Evolutionary conservation across 2,113 vertebrate genomes (phyloP).

Genomic region (Arenaria interpres): DNA sequence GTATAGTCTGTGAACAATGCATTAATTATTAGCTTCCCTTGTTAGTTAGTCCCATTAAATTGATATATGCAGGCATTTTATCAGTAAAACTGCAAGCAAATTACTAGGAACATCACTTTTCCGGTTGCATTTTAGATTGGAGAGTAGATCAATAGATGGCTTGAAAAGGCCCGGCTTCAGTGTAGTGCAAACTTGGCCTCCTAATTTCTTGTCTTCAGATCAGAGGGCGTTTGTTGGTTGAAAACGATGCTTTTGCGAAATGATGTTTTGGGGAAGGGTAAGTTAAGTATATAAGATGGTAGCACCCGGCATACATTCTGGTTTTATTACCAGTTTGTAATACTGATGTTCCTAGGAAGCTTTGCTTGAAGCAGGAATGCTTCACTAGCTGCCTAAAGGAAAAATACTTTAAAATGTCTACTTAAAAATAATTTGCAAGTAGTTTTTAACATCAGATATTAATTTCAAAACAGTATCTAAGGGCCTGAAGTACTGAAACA

Average conservation of each 20-base stretch:
- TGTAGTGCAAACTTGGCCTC: not conserved
- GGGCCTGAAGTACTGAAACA: not conserved
- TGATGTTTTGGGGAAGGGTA: not conserved
- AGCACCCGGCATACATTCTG: not conserved
- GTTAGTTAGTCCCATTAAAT: slow-evolving; percentile 24
- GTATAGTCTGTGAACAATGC: not conserved
- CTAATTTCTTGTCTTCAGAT: not conserved
- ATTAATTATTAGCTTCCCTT: not conserved
- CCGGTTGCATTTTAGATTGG: not conserved
- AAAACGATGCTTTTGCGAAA: not conserved
- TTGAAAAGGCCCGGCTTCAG: not conserved
- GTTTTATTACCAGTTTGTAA: not conserved
- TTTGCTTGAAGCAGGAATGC: not conserved
- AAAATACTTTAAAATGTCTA: not conserved
- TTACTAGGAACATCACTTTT: not conserved
- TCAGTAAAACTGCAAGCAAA: not conserved
- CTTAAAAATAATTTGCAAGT: not conserved
- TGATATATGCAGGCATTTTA: not conserved
- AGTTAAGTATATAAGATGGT: not conserved
- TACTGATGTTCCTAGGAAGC: not conserved
- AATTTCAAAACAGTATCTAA: not conserved
- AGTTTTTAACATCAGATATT: not conserved
- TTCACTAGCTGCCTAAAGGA: not conserved
- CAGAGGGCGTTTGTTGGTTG: not conserved
- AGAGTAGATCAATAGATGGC: not conserved